Evolutionary conservation across 2,888 invertebrate genomes (phyloP).

Genomic region (Troides aeacus): DNA sequence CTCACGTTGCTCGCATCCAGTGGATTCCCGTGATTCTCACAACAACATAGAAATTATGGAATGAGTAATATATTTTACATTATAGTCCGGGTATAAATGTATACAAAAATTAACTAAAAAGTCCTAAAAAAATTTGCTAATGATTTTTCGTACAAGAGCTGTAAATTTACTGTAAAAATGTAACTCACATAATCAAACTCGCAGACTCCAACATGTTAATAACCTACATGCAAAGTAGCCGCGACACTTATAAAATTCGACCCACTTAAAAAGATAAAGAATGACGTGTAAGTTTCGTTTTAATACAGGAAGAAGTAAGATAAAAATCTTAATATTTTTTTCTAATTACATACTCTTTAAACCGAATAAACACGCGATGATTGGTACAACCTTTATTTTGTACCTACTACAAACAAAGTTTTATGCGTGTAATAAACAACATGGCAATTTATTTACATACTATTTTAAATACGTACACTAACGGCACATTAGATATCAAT

Average conservation of each 20-base stretch:
- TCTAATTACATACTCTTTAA: not conserved
- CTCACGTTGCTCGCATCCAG: too few relatives aligned
- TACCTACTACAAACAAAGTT: too few relatives aligned
- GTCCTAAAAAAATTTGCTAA: too few relatives aligned
- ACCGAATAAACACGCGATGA: not conserved
- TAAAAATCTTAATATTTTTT: not conserved
- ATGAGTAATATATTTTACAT: not conserved
- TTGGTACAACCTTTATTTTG: not conserved
- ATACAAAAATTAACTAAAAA: not conserved
- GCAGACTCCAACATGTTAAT: not conserved
- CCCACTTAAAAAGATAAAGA: not conserved
- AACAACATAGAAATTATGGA: too few relatives aligned
- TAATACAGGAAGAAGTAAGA: not conserved
- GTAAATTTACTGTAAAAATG: not conserved
- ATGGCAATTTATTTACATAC: too few relatives aligned
- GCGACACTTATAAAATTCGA: not conserved
- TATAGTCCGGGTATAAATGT: not conserved
- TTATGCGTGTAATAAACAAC: too few relatives aligned
- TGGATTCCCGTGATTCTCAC: too few relatives aligned
- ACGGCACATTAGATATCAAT: too few relatives aligned
- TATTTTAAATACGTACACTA: too few relatives aligned
- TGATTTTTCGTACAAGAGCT: too few relatives aligned
- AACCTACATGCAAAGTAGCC: not conserved
- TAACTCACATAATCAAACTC: not conserved
- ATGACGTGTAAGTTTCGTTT: not conserved